Conservation (phyloP, 2,888 invertebrate genomes). For the Oligia latruncula region DNA sequence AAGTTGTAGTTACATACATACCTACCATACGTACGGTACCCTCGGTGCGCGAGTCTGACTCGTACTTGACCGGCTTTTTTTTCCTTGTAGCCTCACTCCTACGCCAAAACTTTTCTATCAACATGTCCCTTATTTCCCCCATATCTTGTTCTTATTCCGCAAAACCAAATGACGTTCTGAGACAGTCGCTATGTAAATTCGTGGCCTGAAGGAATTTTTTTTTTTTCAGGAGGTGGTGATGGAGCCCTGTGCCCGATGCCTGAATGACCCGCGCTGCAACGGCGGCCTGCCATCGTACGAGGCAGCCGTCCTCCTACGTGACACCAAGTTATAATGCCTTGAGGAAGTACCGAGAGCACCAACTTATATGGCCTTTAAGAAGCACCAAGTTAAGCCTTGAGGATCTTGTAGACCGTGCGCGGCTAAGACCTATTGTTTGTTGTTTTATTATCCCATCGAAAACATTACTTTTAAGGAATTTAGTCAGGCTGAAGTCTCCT, state of each 20-base stretch:
- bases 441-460: conserved; percentile 16
- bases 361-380: conserved; percentile 43
- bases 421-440: conserved; percentile 13
- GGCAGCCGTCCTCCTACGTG: conserved; percentile 90
- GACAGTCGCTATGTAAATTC: not conserved
- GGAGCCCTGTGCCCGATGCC: conserved; percentile 77
- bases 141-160: not conserved
- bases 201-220: not conserved
- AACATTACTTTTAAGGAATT: not conserved
- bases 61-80: too few relatives aligned
- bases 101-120: not conserved
- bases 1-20: too few relatives aligned
- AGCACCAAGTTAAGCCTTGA: conserved; percentile 51
- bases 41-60: too few relatives aligned
- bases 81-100: not conserved
- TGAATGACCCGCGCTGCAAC: conserved; percentile 69
- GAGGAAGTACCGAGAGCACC: conserved; percentile 3
- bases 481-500: not conserved
- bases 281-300: conserved; percentile 91
- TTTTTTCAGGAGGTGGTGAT: conserved; percentile 81
- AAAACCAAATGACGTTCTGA: not conserved
- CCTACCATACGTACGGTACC: too few relatives aligned
- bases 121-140: accelerated
- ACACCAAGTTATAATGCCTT: conserved; percentile 84
- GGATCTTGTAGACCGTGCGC: conserved; percentile 6